A percentile compares a stretch with the other conserved stretches of the same genome.
phyloP scores from a whole-genome alignment of 2,888 invertebrate species.

The Acleris holmiana region DNA sequence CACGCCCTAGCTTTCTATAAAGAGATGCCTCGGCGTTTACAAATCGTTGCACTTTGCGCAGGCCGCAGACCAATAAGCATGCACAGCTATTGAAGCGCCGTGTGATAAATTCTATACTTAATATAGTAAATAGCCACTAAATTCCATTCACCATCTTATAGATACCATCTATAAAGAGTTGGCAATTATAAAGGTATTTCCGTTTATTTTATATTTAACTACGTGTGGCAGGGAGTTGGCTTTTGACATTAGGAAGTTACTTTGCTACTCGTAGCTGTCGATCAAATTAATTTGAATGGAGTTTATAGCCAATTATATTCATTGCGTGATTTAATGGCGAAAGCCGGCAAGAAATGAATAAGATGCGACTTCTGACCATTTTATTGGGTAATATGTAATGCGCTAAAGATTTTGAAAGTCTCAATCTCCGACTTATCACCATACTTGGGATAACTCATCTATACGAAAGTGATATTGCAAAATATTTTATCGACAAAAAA shows the following conservation, averaged over 20 bases:
- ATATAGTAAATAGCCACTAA: constrained; percentile 28
- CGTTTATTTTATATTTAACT: too few species aligned
- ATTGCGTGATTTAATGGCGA: background rate
- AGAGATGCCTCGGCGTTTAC: constrained; percentile 14
- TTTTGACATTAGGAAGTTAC: too few species aligned
- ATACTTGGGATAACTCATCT: too few species aligned
- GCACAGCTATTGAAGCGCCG: constrained; percentile 18
- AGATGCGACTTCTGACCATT: background rate
- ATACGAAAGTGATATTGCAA: too few species aligned
- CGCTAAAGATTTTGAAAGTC: too few species aligned
- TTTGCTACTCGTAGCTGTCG: background rate
- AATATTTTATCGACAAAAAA: too few species aligned
- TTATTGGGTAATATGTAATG: background rate
- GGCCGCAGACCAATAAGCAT: too few species aligned
- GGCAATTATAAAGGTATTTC: constrained; percentile 8
- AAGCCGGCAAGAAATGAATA: background rate
- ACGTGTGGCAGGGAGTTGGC: too few species aligned
- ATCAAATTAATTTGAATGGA: background rate
- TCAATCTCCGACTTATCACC: too few species aligned
- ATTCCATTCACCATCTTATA: constrained; percentile 16
- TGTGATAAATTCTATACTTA: constrained; percentile 28
- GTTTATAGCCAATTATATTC: background rate
- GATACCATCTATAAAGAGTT: constrained; percentile 15
- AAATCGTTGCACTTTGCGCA: constrained; percentile 32
- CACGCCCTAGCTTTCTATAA: constrained; percentile 2